These are phyloP conservation scores for Yponomeuta sedellus DNA, from an alignment of 2,888 invertebrate species.

Conservation along the genomic window DNA sequence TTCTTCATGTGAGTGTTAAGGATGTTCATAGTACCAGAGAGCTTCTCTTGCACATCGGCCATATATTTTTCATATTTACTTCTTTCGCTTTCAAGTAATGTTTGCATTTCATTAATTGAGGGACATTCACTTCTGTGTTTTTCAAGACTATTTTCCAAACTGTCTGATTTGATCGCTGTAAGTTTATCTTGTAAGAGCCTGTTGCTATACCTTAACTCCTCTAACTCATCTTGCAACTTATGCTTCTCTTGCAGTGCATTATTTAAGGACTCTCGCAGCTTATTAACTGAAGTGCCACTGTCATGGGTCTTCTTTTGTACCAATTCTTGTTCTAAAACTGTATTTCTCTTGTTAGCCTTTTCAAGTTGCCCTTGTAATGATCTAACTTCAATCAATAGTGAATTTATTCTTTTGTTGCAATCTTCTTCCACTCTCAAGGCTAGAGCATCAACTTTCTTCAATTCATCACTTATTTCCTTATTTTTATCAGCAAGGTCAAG, in stretches of 20 bases:
- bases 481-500: constrained; percentile 84
- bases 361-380: constrained; percentile 77
- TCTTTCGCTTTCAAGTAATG: constrained; percentile 58
- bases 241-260: constrained; percentile 53
- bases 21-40: constrained; percentile 52
- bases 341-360: constrained; percentile 47
- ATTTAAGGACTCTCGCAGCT: constrained; percentile 41
- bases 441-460: constrained; percentile 83
- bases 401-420: constrained; percentile 81
- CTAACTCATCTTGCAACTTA: constrained; percentile 60
- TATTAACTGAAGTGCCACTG: constrained; percentile 30
- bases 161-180: constrained; percentile 28
- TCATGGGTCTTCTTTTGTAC: constrained; percentile 33
- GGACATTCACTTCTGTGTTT: constrained; percentile 27
- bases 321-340: constrained; percentile 78
- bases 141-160: background rate
- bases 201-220: constrained; percentile 65
- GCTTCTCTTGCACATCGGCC: constrained; percentile 48
- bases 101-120: constrained; percentile 51
- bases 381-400: constrained; percentile 77
- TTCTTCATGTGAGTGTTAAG: constrained; percentile 50
- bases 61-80: constrained; percentile 62
- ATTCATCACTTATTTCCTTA: constrained; percentile 80
- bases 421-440: constrained; percentile 86
- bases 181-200: constrained; percentile 67